Base-by-base conservation (phyloP, 2,113 vertebrate genomes). In the Sinocyclocheilus rhinocerous region DNA sequence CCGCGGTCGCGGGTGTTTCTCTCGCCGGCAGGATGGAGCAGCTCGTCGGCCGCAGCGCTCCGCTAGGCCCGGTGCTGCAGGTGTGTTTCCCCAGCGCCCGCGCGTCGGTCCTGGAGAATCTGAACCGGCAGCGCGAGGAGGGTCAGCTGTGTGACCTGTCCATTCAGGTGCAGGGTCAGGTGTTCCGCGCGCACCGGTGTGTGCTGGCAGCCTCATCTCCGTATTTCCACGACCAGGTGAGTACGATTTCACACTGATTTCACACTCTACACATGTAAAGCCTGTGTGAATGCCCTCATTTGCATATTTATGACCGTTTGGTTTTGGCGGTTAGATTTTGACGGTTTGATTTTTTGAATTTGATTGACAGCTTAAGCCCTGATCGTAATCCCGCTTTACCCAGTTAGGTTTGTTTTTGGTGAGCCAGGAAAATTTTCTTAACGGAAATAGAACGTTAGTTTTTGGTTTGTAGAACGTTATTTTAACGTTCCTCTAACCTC, bases 101-200 rank as follows among this genome's bases (percentile, higher is more conserved):
- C 13, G 93, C 94, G 2, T 94, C 95, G 0, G 93, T 98, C 10
- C 76, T 98, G 91, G 96, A 97, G 88, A 97, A 95, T 55, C 94
- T 98, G 81, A 98, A 98, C 91, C 95, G 95, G 3, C 97, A 98
- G 88, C 93, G 97, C 4, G 92, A 96, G 48, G 96, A 97, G 24
- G 97, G 97, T 1, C 89, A 96, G 85, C 95, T 96, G 16, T 96
- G 95, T 20, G 95, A 96, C 86, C 94, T 96, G 39, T 95, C 95
- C 80, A 95, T 96, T 85, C 94, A 96, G 52, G 95, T 95, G 26
- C 96, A 96, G 59, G 95, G 95, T 7, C 94, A 94, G 4, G 94
- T 96, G 85, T 96, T 96, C 91, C 91, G 92, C 72, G 96, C 96
- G 1, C 96, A 96, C 79, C 95, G 95, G 69, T 96, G 95, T 16